A percentile compares a stretch with the other conserved stretches of the same genome.
These are phyloP conservation scores for Agonopterix arenella DNA, from an alignment of 2,888 invertebrate genomes.

Conservation along the genomic window DNA sequence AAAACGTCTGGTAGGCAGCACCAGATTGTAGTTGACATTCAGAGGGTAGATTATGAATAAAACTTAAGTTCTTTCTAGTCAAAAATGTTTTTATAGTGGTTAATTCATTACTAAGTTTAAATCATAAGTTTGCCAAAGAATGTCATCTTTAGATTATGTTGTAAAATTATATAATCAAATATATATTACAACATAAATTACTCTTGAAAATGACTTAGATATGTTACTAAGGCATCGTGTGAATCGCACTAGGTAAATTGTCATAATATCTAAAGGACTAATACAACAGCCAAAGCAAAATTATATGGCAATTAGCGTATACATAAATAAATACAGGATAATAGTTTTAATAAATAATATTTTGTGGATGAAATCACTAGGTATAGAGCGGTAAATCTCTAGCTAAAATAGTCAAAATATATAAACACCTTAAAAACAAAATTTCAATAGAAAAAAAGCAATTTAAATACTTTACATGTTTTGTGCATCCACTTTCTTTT, in stretches of 20 bases:
- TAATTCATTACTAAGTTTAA: too few species aligned
- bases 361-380: constrained; percentile 30
- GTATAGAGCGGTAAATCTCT: constrained; percentile 28
- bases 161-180: constrained; percentile 13
- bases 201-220: constrained; percentile 74
- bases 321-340: constrained; percentile 30
- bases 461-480: constrained; percentile 52
- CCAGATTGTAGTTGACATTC: neutral
- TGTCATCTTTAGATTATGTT: neutral
- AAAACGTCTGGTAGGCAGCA: neutral
- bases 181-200: constrained; percentile 52
- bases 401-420: constrained; percentile 64
- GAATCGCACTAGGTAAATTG: constrained; percentile 72
- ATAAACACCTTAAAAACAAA: constrained; percentile 57
- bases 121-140: constrained; percentile 3
- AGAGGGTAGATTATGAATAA: too few species aligned
- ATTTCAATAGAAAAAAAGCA: constrained; percentile 48
- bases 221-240: constrained; percentile 77
- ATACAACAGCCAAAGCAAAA: constrained; percentile 74
- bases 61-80: too few species aligned
- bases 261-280: constrained; percentile 61
- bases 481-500: constrained; percentile 66
- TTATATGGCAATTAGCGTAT: constrained; percentile 59
- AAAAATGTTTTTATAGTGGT: too few species aligned
- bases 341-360: constrained; percentile 25